Conservation (phyloP, 2,797 vertebrate species). For the Argentina silus region DNA sequence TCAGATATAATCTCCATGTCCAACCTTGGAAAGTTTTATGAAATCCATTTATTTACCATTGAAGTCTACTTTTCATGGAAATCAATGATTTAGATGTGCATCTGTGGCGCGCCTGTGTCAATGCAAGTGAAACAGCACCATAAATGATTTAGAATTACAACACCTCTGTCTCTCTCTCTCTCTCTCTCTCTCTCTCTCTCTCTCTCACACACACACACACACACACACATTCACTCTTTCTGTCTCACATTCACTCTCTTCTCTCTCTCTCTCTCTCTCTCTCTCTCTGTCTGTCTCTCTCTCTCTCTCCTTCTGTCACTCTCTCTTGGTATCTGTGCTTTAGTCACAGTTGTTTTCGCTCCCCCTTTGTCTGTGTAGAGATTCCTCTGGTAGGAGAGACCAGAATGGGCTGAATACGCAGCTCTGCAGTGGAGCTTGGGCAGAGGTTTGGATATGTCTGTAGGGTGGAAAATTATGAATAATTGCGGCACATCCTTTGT, state of each 20-base stretch:
- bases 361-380: not conserved
- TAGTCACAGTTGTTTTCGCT: not conserved
- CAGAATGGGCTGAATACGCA: conserved; percentile 1
- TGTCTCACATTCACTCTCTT: not conserved
- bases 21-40: conserved; percentile 15
- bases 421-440: conserved; percentile 8
- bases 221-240: not conserved
- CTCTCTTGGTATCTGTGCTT: not conserved
- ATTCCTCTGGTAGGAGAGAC: not conserved
- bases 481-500: conserved; percentile 18
- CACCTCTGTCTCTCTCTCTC: not conserved
- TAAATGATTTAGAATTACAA: conserved; percentile 18
- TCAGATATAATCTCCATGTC: conserved; percentile 3
- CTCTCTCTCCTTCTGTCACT: not conserved
- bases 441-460: not conserved
- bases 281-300: not conserved
- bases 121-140: conserved; percentile 12
- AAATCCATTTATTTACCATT: conserved; percentile 14
- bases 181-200: not conserved
- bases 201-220: not conserved
- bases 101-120: not conserved
- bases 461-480: not conserved
- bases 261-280: not conserved
- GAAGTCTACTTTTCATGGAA: not conserved
- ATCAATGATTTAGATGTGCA: conserved; percentile 23